Evolutionary conservation across 2,797 vertebrate species (phyloP).

Genomic region (Natrix natrix): DNA sequence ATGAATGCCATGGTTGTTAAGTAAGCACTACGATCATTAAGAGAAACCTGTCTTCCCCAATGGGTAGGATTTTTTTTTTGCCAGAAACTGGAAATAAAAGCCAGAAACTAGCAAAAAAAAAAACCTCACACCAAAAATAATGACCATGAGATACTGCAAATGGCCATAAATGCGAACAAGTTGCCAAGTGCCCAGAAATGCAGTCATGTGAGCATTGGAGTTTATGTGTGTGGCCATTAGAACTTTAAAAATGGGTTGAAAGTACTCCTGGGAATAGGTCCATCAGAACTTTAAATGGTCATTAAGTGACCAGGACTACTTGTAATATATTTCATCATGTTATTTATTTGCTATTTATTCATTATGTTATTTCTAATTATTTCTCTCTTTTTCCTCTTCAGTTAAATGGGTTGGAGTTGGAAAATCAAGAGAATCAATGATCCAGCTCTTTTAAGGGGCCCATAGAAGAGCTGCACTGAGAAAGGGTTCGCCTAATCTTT

Average conservation of each 20-base stretch:
- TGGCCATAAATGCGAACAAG: neutral
- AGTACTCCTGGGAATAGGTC: neutral
- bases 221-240: neutral
- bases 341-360: slow-evolving; percentile 1
- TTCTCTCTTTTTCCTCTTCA: slow-evolving; percentile 59
- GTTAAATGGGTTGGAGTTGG: slow-evolving; percentile 99
- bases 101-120: neutral
- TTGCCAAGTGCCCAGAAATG: neutral
- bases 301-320: neutral
- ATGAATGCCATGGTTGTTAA: neutral
- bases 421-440: slow-evolving; percentile 98
- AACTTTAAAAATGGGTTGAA: neutral
- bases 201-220: neutral
- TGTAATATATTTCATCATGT: slow-evolving; percentile 1
- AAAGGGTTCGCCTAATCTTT: slow-evolving; percentile 35
- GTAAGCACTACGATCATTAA: neutral
- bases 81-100: neutral
- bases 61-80: neutral
- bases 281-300: neutral
- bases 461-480: slow-evolving; percentile 43
- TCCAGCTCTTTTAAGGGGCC: slow-evolving; percentile 91
- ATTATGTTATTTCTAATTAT: slow-evolving; percentile 14
- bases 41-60: neutral
- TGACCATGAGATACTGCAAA: neutral
- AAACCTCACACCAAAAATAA: neutral